A percentile compares a stretch with the other conserved stretches of the same genome.
phyloP scores from a whole-genome alignment of 2,888 invertebrate genomes.

The Chrysolina haemoptera region DNA sequence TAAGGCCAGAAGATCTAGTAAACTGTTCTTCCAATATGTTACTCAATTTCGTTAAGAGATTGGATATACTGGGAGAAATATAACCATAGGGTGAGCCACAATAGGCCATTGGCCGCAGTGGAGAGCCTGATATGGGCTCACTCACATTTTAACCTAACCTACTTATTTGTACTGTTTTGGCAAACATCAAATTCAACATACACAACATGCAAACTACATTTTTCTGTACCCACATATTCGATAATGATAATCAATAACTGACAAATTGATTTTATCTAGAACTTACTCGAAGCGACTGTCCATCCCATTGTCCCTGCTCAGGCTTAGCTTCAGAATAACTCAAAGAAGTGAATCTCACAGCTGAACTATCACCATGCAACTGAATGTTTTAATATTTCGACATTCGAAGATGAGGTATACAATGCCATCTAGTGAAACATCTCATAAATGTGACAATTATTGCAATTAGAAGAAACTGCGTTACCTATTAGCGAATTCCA shows the following conservation, averaged over 20 bases:
- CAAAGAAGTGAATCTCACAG: no score
- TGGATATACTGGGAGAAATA: no score
- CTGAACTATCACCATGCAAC: not conserved
- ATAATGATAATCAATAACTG: not conserved
- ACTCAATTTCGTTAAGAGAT: no score
- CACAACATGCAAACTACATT: not conserved
- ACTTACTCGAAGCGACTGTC: not conserved
- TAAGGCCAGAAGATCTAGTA: no score
- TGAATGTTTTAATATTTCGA: not conserved
- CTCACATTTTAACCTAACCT: no score
- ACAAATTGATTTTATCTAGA: not conserved
- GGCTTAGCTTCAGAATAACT: not conserved
- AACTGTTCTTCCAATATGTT: no score
- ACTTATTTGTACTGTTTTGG: constrained; percentile 2
- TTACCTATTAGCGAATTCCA: no score
- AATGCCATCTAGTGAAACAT: not conserved
- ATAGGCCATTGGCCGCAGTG: no score
- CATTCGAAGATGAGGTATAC: not conserved
- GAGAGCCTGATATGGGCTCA: no score
- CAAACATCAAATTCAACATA: not conserved
- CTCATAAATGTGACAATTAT: not conserved
- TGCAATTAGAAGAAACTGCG: not conserved
- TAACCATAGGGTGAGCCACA: no score
- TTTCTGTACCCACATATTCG: not conserved
- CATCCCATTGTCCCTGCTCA: not conserved